phyloP scores from a whole-genome alignment of 1,140 invertebrate genomes.

The Penaeus indicus region DNA sequence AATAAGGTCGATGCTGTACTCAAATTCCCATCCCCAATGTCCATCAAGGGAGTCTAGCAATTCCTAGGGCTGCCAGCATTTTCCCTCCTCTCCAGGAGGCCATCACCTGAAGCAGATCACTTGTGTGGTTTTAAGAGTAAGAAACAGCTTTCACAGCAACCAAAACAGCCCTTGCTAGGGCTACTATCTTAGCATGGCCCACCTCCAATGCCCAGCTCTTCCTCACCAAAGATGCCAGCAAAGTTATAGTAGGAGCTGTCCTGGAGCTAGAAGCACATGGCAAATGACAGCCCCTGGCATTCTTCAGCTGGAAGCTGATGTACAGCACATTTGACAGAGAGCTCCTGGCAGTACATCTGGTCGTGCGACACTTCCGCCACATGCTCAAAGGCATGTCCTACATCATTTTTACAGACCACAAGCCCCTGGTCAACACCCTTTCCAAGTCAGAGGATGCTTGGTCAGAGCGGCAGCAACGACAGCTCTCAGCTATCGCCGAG shows the following conservation, averaged over 20 bases:
- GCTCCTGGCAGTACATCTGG: conserved; percentile 63
- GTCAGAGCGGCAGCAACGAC: background rate
- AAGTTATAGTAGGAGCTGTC: conserved; percentile 50
- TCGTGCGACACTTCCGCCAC: conserved; percentile 67
- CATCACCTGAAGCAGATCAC: too few relatives aligned
- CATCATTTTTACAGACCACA: too few relatives aligned
- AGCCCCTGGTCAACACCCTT: too few relatives aligned
- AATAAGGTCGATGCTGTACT: too few relatives aligned
- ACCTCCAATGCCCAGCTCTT: background rate
- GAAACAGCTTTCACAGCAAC: too few relatives aligned
- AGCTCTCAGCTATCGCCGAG: conserved; percentile 31
- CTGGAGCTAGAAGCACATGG: conserved; percentile 42
- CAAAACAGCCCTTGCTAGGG: background rate
- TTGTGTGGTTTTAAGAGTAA: too few relatives aligned
- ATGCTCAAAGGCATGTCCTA: conserved; percentile 62
- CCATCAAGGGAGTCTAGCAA: too few relatives aligned
- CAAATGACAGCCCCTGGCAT: conserved; percentile 51
- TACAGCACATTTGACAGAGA: conserved; percentile 66
- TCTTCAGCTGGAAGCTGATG: conserved; percentile 60
- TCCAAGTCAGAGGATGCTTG: background rate
- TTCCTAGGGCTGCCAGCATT: too few relatives aligned
- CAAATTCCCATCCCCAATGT: too few relatives aligned
- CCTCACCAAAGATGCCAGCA: conserved; percentile 67
- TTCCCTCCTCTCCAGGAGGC: too few relatives aligned
- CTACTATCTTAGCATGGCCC: background rate